Conservation (phyloP, 2,888 invertebrate genomes). For the Bibio marci region DNA sequence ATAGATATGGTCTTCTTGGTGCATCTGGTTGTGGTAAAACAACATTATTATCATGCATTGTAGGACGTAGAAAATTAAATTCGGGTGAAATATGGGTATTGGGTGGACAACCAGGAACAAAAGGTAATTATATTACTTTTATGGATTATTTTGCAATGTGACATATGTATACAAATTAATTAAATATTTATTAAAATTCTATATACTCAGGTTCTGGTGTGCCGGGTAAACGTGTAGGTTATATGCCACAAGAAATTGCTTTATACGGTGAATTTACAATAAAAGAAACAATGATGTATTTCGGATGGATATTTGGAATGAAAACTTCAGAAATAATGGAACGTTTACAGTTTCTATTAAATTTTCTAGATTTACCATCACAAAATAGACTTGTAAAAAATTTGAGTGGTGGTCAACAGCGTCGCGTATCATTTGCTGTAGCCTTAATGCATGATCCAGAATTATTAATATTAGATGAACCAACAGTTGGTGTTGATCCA, state of each 20-base stretch:
- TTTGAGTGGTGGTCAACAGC: conserved; percentile 77
- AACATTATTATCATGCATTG: conserved; percentile 79
- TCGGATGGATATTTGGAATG: conserved; percentile 94
- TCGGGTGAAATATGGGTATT: conserved; percentile 79
- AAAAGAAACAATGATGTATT: conserved; percentile 89
- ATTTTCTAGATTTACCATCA: conserved; percentile 80
- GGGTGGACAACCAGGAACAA: conserved; percentile 76
- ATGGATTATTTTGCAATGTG: background rate
- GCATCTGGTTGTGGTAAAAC: conserved; percentile 97
- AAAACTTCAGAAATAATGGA: conserved; percentile 60
- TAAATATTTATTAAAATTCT: background rate
- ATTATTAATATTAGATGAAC: conserved; percentile 79
- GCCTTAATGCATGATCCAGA: conserved; percentile 88
- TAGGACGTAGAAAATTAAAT: conserved; percentile 71
- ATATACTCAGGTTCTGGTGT: conserved; percentile 50
- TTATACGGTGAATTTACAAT: conserved; percentile 86
- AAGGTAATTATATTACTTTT: conserved; percentile 30
- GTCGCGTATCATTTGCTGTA: conserved; percentile 81
- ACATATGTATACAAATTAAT: background rate
- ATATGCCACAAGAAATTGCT: conserved; percentile 91
- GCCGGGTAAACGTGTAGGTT: conserved; percentile 88
- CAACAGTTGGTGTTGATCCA: conserved; percentile 86
- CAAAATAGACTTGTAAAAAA: conserved; percentile 65
- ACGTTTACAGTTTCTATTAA: conserved; percentile 67
- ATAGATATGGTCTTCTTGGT: conserved; percentile 82